These are phyloP conservation scores for Platysteira castanea DNA, from an alignment of 2,113 vertebrate genomes.

Conservation along the genomic window DNA sequence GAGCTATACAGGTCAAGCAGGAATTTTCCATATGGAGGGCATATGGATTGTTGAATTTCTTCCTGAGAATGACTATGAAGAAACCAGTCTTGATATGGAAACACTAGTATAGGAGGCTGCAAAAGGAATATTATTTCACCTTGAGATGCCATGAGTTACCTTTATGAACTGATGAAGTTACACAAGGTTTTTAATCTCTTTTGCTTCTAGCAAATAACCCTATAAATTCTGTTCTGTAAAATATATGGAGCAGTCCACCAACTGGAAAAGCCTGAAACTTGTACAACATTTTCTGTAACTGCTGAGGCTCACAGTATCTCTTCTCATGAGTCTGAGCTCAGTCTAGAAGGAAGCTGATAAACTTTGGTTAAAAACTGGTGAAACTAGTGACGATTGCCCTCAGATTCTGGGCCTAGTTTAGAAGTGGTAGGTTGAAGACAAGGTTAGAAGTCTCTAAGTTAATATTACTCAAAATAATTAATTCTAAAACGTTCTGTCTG, in stretches of 20 bases:
- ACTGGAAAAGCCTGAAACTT: neutral
- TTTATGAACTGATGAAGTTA: neutral
- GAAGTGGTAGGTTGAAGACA: neutral
- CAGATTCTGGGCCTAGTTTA: neutral
- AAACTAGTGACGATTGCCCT: neutral
- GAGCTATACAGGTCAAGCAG: neutral
- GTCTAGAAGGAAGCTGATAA: neutral
- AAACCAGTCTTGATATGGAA: neutral
- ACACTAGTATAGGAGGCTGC: neutral
- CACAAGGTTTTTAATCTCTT: neutral
- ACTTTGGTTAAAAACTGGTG: neutral
- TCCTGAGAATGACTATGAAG: neutral
- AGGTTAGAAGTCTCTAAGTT: neutral
- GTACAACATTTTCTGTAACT: neutral
- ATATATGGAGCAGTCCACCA: neutral
- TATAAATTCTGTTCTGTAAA: neutral
- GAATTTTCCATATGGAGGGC: neutral
- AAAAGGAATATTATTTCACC: neutral
- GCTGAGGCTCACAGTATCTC: neutral
- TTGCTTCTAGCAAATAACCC: neutral
- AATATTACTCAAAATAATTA: neutral
- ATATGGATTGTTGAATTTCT: neutral
- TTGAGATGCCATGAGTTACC: neutral
- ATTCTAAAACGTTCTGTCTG: neutral
- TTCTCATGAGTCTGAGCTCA: neutral